Conservation (phyloP, 2,797 vertebrate species). For the Pantherophis alleghaniensis region DNA sequence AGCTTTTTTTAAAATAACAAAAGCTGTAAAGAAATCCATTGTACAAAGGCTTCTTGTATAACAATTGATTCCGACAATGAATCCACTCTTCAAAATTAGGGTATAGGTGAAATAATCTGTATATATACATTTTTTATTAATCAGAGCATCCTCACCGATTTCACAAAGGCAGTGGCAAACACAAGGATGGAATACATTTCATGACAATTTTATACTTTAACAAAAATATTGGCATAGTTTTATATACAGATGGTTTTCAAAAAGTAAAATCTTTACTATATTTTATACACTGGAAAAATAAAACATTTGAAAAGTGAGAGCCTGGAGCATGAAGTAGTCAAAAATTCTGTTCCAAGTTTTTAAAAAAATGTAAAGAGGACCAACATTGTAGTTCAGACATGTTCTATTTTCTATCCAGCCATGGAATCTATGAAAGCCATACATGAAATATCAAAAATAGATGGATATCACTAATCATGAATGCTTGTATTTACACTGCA, state of each 20-base stretch:
- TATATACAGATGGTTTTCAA: conserved; percentile 55
- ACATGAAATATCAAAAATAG: conserved; percentile 85
- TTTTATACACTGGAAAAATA: conserved; percentile 61
- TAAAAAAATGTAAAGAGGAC: conserved; percentile 70
- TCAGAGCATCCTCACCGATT: conserved; percentile 65
- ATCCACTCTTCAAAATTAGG: neutral
- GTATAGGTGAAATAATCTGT: conserved; percentile 36
- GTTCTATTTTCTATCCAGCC: conserved; percentile 55
- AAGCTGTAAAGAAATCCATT: neutral
- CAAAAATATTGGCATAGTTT: conserved; percentile 57
- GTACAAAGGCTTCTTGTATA: neutral
- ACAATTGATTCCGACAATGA: neutral
- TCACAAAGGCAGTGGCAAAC: conserved; percentile 67
- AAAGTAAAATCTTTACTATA: conserved; percentile 45
- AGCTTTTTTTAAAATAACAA: neutral
- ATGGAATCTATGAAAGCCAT: conserved; percentile 64
- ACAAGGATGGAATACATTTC: conserved; percentile 64
- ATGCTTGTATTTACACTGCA: conserved; percentile 77
- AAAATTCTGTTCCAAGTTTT: conserved; percentile 61
- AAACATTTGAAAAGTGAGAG: conserved; percentile 60
- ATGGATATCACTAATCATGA: conserved; percentile 75
- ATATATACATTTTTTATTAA: conserved; percentile 72
- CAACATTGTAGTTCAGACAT: conserved; percentile 50
- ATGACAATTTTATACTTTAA: conserved; percentile 60
- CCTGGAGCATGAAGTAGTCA: conserved; percentile 60